These are phyloP conservation scores for Epizoanthus stellaris DNA, from an alignment of 92 coral and sea anemone species.

Conservation along the genomic window DNA sequence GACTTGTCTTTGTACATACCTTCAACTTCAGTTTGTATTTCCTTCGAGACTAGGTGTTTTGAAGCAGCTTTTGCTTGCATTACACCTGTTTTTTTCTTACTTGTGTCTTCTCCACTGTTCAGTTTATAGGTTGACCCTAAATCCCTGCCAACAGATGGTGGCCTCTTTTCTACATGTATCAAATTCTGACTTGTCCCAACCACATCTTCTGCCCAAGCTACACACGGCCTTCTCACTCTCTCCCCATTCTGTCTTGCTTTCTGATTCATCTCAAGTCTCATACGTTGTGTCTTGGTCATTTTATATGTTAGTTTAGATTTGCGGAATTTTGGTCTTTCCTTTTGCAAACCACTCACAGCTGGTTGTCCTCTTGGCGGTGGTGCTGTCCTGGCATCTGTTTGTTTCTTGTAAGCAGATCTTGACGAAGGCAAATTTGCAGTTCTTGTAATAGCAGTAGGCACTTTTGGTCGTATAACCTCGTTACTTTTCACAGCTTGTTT, in stretches of 20 bases:
- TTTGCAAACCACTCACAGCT: constrained; percentile 60
- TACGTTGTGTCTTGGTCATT: constrained; percentile 88
- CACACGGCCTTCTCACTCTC: constrained; percentile 44
- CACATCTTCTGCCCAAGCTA: constrained; percentile 20
- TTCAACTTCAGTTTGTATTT: constrained; percentile 23
- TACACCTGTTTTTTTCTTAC: not conserved
- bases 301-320: constrained; percentile 77
- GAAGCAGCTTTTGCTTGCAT: not conserved
- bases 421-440: constrained; percentile 6
- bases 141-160: not conserved
- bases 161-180: constrained; percentile 36
- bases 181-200: constrained; percentile 24
- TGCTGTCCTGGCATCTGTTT: not conserved
- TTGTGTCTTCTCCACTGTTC: not conserved
- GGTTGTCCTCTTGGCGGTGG: not conserved
- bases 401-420: not conserved
- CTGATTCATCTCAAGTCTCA: constrained; percentile 83
- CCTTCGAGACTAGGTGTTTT: constrained; percentile 7
- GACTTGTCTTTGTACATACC: not conserved
- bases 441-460: not conserved
- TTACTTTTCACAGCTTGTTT: constrained; percentile 12
- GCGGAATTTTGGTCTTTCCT: constrained; percentile 74
- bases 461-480: not conserved
- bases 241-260: constrained; percentile 39
- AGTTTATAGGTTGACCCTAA: not conserved